Percentiles rank a stretch among this genome's conserved stretches.
These are phyloP conservation scores for Nineta flava DNA, from an alignment of 2,888 invertebrate genomes.

Conservation along the genomic window DNA sequence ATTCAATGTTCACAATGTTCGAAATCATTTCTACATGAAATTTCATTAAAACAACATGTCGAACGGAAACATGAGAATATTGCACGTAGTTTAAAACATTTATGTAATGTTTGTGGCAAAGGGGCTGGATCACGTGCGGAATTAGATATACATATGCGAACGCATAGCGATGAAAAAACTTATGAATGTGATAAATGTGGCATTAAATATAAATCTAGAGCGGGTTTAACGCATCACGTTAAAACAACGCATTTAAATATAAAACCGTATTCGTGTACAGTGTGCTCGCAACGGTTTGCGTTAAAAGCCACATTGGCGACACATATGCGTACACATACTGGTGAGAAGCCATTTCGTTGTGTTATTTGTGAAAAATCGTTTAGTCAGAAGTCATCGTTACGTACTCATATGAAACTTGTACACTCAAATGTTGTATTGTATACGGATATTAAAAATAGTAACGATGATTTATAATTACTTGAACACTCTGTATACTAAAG, in stretches of 20 bases:
- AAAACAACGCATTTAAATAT: slow-evolving; percentile 1
- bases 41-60: not conserved
- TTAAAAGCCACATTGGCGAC: not conserved
- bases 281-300: not conserved
- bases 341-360: not conserved
- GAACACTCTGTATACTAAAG: no score
- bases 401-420: not conserved
- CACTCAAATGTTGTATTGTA: not conserved
- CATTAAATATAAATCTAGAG: slow-evolving; percentile 16
- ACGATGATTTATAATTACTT: no score
- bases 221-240: not conserved
- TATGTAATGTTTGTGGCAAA: not conserved
- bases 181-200: not conserved
- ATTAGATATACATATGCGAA: not conserved
- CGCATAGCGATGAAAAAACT: not conserved
- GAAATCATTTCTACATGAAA: not conserved
- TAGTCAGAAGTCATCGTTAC: not conserved
- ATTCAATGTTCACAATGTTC: not conserved
- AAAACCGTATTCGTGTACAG: slow-evolving; percentile 8
- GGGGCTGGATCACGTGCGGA: not conserved
- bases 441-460: no score
- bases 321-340: slow-evolving; percentile 1
- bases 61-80: not conserved
- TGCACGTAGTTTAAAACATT: not conserved
- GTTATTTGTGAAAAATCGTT: not conserved